Percentiles rank a stretch among this genome's conserved stretches.
Evolutionary conservation across 2,113 vertebrate species (phyloP).

Genomic region (Triplophysa siluroides): DNA sequence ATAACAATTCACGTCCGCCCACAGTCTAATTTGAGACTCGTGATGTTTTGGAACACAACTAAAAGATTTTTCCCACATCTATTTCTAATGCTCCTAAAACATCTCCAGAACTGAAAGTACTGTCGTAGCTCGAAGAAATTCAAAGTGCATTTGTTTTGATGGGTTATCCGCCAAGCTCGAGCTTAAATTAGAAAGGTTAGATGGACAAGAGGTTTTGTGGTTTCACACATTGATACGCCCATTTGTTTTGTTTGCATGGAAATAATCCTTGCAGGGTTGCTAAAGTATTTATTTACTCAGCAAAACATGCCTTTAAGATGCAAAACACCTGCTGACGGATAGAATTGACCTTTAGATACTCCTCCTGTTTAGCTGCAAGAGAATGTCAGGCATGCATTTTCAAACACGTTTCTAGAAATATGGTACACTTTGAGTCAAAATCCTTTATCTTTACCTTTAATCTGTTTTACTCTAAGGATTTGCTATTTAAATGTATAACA

Average conservation of each 20-base stretch:
- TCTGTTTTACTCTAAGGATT: too few relatives aligned
- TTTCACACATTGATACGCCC: background rate
- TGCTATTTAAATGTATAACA: too few relatives aligned
- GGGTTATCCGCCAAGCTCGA: background rate
- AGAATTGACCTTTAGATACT: background rate
- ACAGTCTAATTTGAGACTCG: conserved; percentile 37
- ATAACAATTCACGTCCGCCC: conserved; percentile 4
- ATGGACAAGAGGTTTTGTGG: background rate
- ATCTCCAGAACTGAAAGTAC: background rate
- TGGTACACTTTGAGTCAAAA: too few relatives aligned
- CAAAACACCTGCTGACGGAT: background rate
- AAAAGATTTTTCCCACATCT: conserved; percentile 2
- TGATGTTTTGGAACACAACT: conserved; percentile 20
- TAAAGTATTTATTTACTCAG: background rate
- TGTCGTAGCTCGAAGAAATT: background rate
- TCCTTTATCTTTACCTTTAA: too few relatives aligned
- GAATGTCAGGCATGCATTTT: background rate
- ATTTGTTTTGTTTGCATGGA: conserved; percentile 2
- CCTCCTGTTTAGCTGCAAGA: background rate
- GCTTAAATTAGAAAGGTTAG: conserved; percentile 9
- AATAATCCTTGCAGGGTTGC: background rate
- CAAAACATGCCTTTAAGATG: background rate
- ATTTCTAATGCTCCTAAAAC: conserved; percentile 1
- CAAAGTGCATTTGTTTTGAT: background rate
- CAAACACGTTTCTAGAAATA: background rate